Evolutionary conservation across 2,888 invertebrate genomes (phyloP).

Genomic region (Zygogramma bicolorata): DNA sequence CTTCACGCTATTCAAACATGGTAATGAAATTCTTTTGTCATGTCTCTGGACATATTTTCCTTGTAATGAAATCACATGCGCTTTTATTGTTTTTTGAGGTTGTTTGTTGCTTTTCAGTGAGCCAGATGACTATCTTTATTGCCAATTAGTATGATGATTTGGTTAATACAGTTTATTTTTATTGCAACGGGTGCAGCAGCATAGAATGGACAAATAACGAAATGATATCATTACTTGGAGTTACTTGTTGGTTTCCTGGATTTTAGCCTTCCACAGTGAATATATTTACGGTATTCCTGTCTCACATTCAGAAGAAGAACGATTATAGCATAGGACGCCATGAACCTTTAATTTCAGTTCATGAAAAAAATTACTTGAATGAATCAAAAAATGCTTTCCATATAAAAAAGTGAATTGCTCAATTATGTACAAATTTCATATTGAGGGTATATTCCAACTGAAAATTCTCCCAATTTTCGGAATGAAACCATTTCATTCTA

Average conservation of each 20-base stretch:
- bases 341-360: too few relatives aligned
- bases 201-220: neutral
- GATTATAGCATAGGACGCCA: neutral
- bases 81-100: conserved; percentile 4
- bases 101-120: conserved; percentile 9
- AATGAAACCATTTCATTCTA: too few relatives aligned
- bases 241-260: neutral
- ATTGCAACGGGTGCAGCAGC: conserved; percentile 2
- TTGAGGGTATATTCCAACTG: too few relatives aligned
- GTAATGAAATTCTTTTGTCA: conserved; percentile 30
- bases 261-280: neutral
- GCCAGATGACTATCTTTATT: conserved; percentile 8
- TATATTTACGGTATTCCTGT: neutral
- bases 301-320: neutral
- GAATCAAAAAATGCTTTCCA: too few relatives aligned
- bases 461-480: too few relatives aligned
- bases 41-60: conserved; percentile 12
- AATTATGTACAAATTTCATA: too few relatives aligned
- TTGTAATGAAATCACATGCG: neutral
- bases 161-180: neutral
- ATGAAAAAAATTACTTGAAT: too few relatives aligned
- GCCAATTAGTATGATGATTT: conserved; percentile 9
- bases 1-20: conserved; percentile 24
- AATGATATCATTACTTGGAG: neutral
- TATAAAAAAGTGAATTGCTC: too few relatives aligned